Evolutionary conservation across 2,888 invertebrate species (phyloP), one percentile per base, ranked within the genome.

Genomic region (Philereme vetulata): DNA sequence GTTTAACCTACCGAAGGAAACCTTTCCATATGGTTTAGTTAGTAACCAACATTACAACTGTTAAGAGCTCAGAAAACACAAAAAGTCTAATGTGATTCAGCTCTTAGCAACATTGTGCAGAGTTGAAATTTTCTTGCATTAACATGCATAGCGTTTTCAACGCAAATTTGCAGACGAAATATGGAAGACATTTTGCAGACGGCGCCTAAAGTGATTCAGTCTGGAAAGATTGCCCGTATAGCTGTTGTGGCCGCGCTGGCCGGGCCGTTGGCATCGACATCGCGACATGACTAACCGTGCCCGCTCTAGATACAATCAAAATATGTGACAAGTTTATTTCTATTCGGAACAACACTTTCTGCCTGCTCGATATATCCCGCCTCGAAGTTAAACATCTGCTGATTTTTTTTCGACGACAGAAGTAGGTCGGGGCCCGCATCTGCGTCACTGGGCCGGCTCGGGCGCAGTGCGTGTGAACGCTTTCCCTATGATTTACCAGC

Each of bases 311-410:
- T 91, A 91, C 90, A 90, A 91, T 91, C 92, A 90, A 90, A 90
- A 90, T 91, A 91, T 90, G 90, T 89, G 92, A 92, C 92, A 91
- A 89, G 89, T 91, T 90, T 92, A 92, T 92, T 92, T 92, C 90
- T 91, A 91, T 91, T 90, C 88, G 80, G 86, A 89, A 90, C 89
- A 89, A 88, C 88, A 88, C 86, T 85, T 87, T 89, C 85, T 84
- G 80, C 80, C 80, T 75, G 84, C 86, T 88, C 89, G 84, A 90
- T 90, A 90, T 90, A 87, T 82, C 84, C 82, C 86, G 80, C 79
- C 81, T 81, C 84, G 82, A 84, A 88, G 84, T 88, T 88, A 80
- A 90, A 87, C 90, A 91, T 90, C 89, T 90, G 89, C 85, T 85
- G 85, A 87, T 88, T 90, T 91, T 90, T 90, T 88, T 64, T 65